Evolutionary conservation across 2,113 vertebrate species (phyloP).

Genomic region (Maccullochella peelii): DNA sequence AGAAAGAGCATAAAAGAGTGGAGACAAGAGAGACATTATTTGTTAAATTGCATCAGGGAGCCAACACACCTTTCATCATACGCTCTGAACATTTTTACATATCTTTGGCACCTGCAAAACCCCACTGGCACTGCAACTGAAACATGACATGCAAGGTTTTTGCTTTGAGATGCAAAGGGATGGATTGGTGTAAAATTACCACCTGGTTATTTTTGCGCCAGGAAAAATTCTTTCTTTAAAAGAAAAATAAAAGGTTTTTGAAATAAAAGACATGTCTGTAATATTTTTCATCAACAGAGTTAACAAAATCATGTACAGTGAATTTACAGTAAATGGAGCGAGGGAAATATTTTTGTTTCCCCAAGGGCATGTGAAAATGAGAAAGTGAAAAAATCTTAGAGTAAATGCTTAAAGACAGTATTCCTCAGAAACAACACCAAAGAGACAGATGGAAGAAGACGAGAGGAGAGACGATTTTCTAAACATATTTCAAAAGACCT

Average conservation of each 20-base stretch:
- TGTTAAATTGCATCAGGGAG: slow-evolving; percentile 48
- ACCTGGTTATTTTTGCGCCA: slow-evolving; percentile 14
- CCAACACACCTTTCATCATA: slow-evolving; percentile 35
- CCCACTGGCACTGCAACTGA: slow-evolving; percentile 8
- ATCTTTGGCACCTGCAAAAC: slow-evolving; percentile 23
- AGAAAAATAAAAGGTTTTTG: neutral
- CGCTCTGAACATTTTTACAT: slow-evolving; percentile 39
- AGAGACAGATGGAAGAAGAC: neutral
- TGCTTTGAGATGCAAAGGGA: neutral
- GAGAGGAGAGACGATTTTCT: too few species aligned
- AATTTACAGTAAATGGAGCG: neutral
- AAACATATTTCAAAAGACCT: too few species aligned
- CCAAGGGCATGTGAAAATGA: neutral
- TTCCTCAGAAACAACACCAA: neutral
- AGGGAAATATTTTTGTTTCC: slow-evolving; percentile 2
- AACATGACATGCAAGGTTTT: slow-evolving; percentile 10
- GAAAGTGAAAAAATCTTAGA: neutral
- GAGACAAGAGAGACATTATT: slow-evolving; percentile 39
- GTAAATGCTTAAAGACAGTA: neutral
- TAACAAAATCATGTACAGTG: neutral
- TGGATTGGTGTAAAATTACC: slow-evolving; percentile 3
- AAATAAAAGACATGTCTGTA: neutral
- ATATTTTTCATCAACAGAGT: neutral
- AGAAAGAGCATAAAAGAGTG: slow-evolving; percentile 17
- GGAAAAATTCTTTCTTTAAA: neutral